phyloP scores from a whole-genome alignment of 1,140 invertebrate species.

The Sycophila sp. region DNA sequence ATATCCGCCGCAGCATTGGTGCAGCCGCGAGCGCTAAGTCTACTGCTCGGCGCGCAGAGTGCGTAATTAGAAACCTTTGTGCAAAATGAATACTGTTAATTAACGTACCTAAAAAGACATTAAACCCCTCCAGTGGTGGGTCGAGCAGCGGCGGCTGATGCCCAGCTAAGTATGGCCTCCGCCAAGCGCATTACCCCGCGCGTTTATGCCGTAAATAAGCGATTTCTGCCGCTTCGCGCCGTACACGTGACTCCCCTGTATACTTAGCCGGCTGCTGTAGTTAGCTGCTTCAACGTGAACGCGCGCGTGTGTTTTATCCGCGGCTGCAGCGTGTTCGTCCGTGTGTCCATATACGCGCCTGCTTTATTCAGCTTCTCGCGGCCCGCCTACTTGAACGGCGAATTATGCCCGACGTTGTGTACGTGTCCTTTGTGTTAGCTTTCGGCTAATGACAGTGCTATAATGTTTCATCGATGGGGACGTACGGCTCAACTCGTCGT shows the following conservation, averaged over 20 bases:
- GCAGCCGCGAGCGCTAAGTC: slow-evolving; percentile 58
- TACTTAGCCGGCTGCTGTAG: background rate
- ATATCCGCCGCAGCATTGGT: slow-evolving; percentile 37
- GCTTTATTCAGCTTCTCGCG: slow-evolving; percentile 20
- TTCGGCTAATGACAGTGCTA: background rate
- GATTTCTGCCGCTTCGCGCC: slow-evolving; percentile 57
- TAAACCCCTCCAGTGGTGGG: slow-evolving; percentile 50
- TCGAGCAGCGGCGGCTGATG: slow-evolving; percentile 50
- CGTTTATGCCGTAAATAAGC: slow-evolving; percentile 56
- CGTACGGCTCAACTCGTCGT: too few relatives aligned
- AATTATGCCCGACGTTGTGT: background rate
- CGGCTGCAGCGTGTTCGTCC: background rate
- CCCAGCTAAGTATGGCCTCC: slow-evolving; percentile 61
- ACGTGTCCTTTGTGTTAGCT: background rate
- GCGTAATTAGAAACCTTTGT: slow-evolving; percentile 72
- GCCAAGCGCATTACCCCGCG: slow-evolving; percentile 52
- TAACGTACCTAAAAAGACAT: slow-evolving; percentile 70
- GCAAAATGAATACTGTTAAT: slow-evolving; percentile 71
- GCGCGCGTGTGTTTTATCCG: background rate
- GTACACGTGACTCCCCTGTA: slow-evolving; percentile 15
- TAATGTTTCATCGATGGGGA: background rate
- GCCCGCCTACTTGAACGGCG: slow-evolving; percentile 30
- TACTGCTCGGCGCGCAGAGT: slow-evolving; percentile 60
- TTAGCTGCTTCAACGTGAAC: background rate
- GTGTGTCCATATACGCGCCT: too few relatives aligned